These are phyloP conservation scores for Microctenopoma lineatum DNA, from an alignment of 2,797 vertebrate species.

Conservation along the genomic window DNA sequence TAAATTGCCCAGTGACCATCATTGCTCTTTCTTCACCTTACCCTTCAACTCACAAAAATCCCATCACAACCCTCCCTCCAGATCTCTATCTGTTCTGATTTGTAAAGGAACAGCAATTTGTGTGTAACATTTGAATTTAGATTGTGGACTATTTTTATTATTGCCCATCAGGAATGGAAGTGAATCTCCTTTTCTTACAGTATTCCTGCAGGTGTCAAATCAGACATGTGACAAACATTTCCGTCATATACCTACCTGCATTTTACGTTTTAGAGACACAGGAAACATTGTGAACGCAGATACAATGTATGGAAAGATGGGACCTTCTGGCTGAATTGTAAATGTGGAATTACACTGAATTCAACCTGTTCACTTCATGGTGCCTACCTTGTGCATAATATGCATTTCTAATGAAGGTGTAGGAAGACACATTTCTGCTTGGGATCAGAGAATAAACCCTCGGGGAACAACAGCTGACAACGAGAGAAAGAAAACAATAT, in stretches of 20 bases:
- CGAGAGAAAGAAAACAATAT: constrained; percentile 15
- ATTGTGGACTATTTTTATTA: constrained; percentile 19
- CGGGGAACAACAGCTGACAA: constrained; percentile 45
- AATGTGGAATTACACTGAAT: constrained; percentile 32
- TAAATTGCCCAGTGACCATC: constrained; percentile 38
- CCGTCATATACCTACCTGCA: constrained; percentile 5
- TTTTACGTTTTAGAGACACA: constrained; percentile 7
- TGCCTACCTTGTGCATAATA: constrained; percentile 61
- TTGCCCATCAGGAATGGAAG: neutral
- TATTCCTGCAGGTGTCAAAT: neutral
- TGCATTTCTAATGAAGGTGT: constrained; percentile 56
- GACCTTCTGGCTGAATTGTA: constrained; percentile 9
- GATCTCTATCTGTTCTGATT: constrained; percentile 20
- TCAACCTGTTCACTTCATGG: constrained; percentile 39
- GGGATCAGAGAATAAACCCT: constrained; percentile 45
- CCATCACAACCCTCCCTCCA: constrained; percentile 5
- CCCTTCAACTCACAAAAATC: constrained; percentile 19
- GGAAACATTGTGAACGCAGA: constrained; percentile 26
- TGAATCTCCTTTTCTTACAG: neutral
- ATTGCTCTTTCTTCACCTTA: constrained; percentile 34
- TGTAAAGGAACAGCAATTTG: constrained; percentile 21
- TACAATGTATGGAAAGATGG: neutral
- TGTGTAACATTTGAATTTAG: constrained; percentile 31
- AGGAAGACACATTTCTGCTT: constrained; percentile 40
- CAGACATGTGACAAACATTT: neutral